These are phyloP conservation scores for Sula dactylatra DNA, from an alignment of 2,113 vertebrate genomes.

Conservation along the genomic window DNA sequence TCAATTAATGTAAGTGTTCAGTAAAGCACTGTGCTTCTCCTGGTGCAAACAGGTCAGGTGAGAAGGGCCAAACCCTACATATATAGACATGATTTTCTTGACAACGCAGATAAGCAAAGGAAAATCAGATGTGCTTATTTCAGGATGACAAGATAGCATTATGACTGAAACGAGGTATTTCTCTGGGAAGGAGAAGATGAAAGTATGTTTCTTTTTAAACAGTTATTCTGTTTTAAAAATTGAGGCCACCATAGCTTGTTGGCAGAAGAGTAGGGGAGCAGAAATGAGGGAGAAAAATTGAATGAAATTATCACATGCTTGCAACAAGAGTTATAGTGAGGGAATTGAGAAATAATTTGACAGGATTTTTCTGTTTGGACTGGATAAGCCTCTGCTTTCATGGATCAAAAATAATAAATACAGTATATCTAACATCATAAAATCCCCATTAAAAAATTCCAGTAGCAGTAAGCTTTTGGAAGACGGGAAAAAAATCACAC, in stretches of 20 bases:
- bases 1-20: not conserved
- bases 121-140: not conserved
- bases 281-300: not conserved
- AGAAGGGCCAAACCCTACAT: not conserved
- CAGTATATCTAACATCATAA: conserved; percentile 5
- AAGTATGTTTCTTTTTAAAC: not conserved
- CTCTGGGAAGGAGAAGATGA: not conserved
- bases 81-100: not conserved
- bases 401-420: conserved; percentile 40
- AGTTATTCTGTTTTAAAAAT: not conserved
- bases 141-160: not conserved
- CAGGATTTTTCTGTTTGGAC: conserved; percentile 15
- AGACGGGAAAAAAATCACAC: not conserved
- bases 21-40: not conserved
- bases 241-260: not conserved
- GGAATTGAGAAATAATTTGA: not conserved
- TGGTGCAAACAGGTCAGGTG: not conserved
- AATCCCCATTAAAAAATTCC: not conserved
- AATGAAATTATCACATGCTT: not conserved
- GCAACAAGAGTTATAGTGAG: not conserved
- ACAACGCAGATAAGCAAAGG: not conserved
- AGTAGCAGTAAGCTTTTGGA: conserved; percentile 27
- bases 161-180: not conserved
- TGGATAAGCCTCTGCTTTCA: not conserved
- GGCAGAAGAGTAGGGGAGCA: not conserved